These are phyloP conservation scores for Mechanitis mazaeus DNA, from an alignment of 2,888 invertebrate species.

Conservation along the genomic window DNA sequence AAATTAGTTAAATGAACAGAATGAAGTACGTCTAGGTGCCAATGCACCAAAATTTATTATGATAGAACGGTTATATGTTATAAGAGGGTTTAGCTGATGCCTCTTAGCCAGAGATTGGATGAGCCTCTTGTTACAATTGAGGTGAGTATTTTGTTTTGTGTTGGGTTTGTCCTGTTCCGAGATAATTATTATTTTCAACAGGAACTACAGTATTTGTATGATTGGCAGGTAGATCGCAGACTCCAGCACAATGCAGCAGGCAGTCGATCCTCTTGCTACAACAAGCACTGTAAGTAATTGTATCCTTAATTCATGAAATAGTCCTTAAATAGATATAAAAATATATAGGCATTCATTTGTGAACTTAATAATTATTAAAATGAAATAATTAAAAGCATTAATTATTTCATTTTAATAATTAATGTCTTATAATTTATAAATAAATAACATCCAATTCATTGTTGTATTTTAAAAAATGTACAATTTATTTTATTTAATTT, in stretches of 20 bases:
- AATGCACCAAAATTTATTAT: conserved; percentile 66
- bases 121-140: conserved; percentile 76
- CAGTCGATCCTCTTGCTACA: conserved; percentile 74
- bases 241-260: conserved; percentile 77
- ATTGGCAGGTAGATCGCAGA: conserved; percentile 76
- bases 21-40: conserved; percentile 64
- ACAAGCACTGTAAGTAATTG: conserved; percentile 66
- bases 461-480: not conserved
- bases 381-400: too few relatives aligned
- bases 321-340: too few relatives aligned
- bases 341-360: too few relatives aligned
- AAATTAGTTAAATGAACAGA: conserved; percentile 54
- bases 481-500: conserved; percentile 12
- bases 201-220: conserved; percentile 54
- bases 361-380: too few relatives aligned
- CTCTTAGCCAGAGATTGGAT: conserved; percentile 75
- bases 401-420: too few relatives aligned
- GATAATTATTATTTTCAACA: conserved; percentile 11
- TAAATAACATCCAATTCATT: too few relatives aligned
- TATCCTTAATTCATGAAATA: not conserved
- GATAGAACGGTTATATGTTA: conserved; percentile 70
- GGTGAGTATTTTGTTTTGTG: conserved; percentile 52
- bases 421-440: too few relatives aligned
- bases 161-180: conserved; percentile 5
- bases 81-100: conserved; percentile 76